Conservation (phyloP, 2,888 invertebrate genomes). For the Zygaena filipendulae region DNA sequence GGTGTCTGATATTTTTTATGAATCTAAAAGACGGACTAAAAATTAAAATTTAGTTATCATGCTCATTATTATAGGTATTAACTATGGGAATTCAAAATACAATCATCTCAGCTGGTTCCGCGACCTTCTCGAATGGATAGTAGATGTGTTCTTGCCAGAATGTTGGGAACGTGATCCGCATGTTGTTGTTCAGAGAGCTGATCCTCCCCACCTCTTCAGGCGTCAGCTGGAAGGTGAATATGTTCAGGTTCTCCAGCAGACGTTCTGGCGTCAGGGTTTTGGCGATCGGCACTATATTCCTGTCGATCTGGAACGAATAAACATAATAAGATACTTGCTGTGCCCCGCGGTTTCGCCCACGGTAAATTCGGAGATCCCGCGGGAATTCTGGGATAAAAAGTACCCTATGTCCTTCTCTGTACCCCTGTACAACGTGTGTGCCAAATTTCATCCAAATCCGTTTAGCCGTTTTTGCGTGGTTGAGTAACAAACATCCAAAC, state of each 20-base stretch:
- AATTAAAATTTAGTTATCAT: too few relatives aligned
- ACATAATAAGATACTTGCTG: not conserved
- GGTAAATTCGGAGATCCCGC: too few relatives aligned
- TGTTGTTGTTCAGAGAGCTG: slow-evolving; percentile 24
- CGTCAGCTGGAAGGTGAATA: slow-evolving; percentile 45
- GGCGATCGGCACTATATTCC: slow-evolving; percentile 42
- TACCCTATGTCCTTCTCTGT: too few relatives aligned
- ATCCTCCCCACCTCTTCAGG: slow-evolving; percentile 33
- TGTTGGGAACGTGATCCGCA: slow-evolving; percentile 36
- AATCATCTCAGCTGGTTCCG: slow-evolving; percentile 30
- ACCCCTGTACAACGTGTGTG: too few relatives aligned
- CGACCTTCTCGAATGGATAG: slow-evolving; percentile 48
- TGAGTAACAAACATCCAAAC: too few relatives aligned
- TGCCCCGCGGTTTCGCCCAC: too few relatives aligned
- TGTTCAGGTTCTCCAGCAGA: slow-evolving; percentile 38
- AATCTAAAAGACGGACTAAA: too few relatives aligned
- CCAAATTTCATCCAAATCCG: too few relatives aligned
- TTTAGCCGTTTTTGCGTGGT: too few relatives aligned
- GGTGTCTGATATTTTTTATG: too few relatives aligned
- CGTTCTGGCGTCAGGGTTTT: slow-evolving; percentile 36
- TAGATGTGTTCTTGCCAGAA: slow-evolving; percentile 52
- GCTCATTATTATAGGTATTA: slow-evolving; percentile 1
- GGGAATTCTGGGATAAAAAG: too few relatives aligned
- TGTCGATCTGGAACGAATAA: slow-evolving; percentile 42
- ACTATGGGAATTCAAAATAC: slow-evolving; percentile 22